These are phyloP conservation scores for Lanius ludovicianus DNA, from an alignment of 2,113 vertebrate genomes.

Conservation along the genomic window DNA sequence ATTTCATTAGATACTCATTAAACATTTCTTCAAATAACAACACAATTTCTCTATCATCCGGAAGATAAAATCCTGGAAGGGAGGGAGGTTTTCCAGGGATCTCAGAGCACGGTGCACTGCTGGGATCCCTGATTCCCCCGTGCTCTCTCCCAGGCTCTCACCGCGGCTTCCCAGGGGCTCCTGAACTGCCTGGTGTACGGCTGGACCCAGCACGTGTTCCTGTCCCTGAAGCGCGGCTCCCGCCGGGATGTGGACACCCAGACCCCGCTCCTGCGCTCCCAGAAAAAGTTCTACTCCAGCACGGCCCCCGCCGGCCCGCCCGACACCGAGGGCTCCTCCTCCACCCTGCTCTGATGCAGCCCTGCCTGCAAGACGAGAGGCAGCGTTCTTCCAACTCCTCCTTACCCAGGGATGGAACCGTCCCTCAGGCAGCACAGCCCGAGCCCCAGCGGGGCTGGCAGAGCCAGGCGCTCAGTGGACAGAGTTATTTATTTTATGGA, in stretches of 20 bases:
- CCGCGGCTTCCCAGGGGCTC: slow-evolving; percentile 88
- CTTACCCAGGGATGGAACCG: not conserved
- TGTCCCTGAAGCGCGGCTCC: slow-evolving; percentile 62
- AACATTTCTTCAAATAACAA: not conserved
- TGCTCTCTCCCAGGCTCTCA: slow-evolving; percentile 79
- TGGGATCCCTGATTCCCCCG: not conserved
- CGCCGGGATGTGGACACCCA: slow-evolving; percentile 83
- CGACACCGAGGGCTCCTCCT: not conserved
- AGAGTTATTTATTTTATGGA: slow-evolving; percentile 51
- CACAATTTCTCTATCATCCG: fast-evolving
- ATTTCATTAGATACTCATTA: not conserved
- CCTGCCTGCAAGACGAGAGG: not conserved
- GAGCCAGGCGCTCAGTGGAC: not conserved
- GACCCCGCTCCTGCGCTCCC: slow-evolving; percentile 87
- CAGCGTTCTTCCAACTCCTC: fast-evolving
- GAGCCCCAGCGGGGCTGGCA: not conserved
- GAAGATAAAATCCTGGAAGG: not conserved
- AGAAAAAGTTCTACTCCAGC: slow-evolving; percentile 80
- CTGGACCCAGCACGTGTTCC: slow-evolving; percentile 81
- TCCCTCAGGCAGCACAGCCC: not conserved
- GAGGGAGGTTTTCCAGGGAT: not conserved
- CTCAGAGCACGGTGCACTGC: not conserved
- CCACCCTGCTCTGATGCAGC: slow-evolving; percentile 63
- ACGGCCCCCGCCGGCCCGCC: not conserved
- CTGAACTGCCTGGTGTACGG: slow-evolving; percentile 87